phyloP scores from a whole-genome alignment of 2,113 vertebrate genomes.

The Amia ocellicauda region DNA sequence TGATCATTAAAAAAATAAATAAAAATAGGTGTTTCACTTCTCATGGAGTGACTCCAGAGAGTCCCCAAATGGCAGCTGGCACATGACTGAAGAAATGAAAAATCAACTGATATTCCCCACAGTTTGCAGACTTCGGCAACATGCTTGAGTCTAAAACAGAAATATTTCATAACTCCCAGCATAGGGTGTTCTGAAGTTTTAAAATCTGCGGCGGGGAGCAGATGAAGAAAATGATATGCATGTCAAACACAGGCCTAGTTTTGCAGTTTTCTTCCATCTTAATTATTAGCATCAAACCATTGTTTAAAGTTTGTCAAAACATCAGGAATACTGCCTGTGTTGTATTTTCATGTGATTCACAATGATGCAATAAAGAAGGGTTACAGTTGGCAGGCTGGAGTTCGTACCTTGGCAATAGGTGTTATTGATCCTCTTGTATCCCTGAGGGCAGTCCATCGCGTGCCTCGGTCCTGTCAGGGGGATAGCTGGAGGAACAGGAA shows the following conservation, averaged over 20 bases:
- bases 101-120: neutral
- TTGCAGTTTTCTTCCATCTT: too few relatives aligned
- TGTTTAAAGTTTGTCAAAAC: too few relatives aligned
- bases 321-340: too few relatives aligned
- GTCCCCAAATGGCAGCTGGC: constrained; percentile 8
- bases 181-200: constrained; percentile 19
- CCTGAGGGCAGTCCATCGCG: constrained; percentile 83
- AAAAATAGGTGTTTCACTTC: constrained; percentile 10
- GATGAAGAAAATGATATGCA: neutral
- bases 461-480: constrained; percentile 64
- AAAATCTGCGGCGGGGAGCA: too few relatives aligned
- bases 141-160: neutral
- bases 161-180: neutral
- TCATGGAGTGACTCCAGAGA: constrained; percentile 7
- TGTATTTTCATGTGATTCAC: too few relatives aligned
- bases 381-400: neutral
- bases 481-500: constrained; percentile 60
- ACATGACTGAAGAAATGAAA: constrained; percentile 12
- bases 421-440: constrained; percentile 87
- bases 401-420: constrained; percentile 89
- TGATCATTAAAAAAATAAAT: constrained; percentile 13
- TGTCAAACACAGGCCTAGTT: too few relatives aligned
- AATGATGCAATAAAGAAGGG: too few relatives aligned
- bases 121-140: neutral
- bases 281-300: too few relatives aligned